phyloP scores from a whole-genome alignment of 2,888 invertebrate species.

The Pogonocherus hispidulus region DNA sequence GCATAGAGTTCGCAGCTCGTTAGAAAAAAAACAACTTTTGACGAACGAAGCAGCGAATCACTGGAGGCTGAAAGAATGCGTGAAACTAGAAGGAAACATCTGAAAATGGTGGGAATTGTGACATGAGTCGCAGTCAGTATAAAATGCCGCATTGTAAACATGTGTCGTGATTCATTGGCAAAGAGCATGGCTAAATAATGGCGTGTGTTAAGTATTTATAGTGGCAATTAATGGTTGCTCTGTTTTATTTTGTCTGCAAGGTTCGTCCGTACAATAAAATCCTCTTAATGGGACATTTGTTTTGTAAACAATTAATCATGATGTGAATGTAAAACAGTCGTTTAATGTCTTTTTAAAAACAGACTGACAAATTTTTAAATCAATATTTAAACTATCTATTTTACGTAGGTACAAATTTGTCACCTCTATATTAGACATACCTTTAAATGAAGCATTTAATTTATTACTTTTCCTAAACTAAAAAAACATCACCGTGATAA shows the following conservation, averaged over 20 bases:
- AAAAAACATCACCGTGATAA: no score
- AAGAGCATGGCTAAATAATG: constrained; percentile 49
- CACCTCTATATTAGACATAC: no score
- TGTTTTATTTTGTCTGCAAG: constrained; percentile 53
- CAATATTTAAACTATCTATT: background rate
- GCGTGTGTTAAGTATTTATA: constrained; percentile 55
- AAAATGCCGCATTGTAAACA: constrained; percentile 54
- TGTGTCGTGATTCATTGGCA: constrained; percentile 57
- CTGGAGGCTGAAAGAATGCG: constrained; percentile 18
- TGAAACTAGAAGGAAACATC: constrained; percentile 19
- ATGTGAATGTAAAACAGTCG: background rate
- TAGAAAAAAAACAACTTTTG: constrained; percentile 22
- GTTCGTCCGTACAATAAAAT: constrained; percentile 40
- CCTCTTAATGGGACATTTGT: constrained; percentile 41
- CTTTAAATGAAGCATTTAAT: no score
- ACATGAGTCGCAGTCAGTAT: constrained; percentile 49
- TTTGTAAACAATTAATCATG: constrained; percentile 32
- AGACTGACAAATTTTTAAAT: background rate
- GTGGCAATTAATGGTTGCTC: constrained; percentile 54
- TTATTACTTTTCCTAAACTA: no score
- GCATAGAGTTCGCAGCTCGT: constrained; percentile 4
- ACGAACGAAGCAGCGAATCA: background rate
- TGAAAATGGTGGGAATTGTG: constrained; percentile 37
- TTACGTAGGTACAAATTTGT: background rate
- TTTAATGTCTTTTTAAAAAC: background rate